Percentiles rank a stretch among this genome's conserved stretches.
These are phyloP conservation scores for Protosalanx chinensis DNA, from an alignment of 2,797 vertebrate species.

Conservation along the genomic window DNA sequence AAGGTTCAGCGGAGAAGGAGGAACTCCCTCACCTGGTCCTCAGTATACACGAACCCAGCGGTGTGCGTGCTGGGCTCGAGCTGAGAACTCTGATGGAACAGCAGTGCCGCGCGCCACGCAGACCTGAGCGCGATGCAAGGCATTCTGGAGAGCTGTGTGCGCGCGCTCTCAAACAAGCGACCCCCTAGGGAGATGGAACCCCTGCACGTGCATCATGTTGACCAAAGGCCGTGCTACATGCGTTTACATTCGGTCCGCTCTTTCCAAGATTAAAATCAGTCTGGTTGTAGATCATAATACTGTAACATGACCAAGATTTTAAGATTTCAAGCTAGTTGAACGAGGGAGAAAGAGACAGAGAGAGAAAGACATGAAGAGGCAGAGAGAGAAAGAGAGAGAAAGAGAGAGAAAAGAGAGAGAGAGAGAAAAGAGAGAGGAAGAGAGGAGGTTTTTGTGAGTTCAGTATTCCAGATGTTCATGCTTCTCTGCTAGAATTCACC, in stretches of 20 bases:
- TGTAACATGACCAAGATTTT: not conserved
- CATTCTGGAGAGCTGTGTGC: not conserved
- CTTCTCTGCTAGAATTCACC: conserved; percentile 57
- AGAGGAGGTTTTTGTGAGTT: not conserved
- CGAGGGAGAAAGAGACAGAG: not conserved
- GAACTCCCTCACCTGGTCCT: not conserved
- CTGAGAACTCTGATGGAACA: not conserved
- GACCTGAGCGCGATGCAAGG: not conserved
- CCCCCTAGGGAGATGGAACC: not conserved
- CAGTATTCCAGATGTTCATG: conserved; percentile 45
- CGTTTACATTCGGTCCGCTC: conserved; percentile 7
- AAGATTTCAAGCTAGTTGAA: not conserved
- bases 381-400: not conserved
- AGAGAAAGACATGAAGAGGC: not conserved
- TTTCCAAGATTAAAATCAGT: not conserved
- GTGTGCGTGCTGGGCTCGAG: not conserved
- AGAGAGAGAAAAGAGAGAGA: not conserved
- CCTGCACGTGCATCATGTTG: no score
- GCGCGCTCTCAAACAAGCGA: not conserved
- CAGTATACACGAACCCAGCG: not conserved
- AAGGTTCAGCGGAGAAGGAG: not conserved
- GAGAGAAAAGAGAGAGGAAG: not conserved
- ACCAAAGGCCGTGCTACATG: not conserved
- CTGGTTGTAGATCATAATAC: conserved; percentile 10
- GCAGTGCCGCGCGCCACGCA: not conserved